phyloP scores from a whole-genome alignment of 2,888 invertebrate genomes.

The Ganaspis brasiliensis region DNA sequence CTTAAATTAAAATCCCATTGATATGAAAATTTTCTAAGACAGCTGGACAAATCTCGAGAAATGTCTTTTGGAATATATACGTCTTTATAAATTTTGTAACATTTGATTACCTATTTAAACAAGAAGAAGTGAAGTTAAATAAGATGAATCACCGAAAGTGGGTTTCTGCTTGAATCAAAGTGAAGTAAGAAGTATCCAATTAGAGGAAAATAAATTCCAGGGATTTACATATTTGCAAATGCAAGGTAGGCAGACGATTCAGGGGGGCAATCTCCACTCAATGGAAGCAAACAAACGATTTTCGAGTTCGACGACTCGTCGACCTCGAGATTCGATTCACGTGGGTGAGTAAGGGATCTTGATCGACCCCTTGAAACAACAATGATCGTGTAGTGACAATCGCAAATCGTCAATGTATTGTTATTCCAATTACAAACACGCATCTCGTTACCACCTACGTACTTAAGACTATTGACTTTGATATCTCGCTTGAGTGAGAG shows the following conservation, averaged over 20 bases:
- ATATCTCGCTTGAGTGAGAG: slow-evolving; percentile 59
- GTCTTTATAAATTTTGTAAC: too few relatives aligned
- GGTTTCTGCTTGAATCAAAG: slow-evolving; percentile 27
- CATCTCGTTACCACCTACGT: slow-evolving; percentile 59
- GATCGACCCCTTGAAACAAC: slow-evolving; percentile 50
- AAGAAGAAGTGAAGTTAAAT: slow-evolving; percentile 5
- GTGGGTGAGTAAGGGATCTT: slow-evolving; percentile 54
- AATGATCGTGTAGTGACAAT: slow-evolving; percentile 61
- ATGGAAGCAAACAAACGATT: slow-evolving; percentile 39
- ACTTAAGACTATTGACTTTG: slow-evolving; percentile 51
- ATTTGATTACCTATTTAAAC: too few relatives aligned
- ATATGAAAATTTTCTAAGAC: too few relatives aligned
- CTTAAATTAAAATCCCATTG: too few relatives aligned
- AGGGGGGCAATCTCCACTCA: slow-evolving; percentile 1
- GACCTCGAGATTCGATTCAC: slow-evolving; percentile 46
- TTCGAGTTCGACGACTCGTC: slow-evolving; percentile 40
- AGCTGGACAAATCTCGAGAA: too few relatives aligned
- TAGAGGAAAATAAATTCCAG: slow-evolving; percentile 37
- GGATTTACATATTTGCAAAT: slow-evolving; percentile 42
- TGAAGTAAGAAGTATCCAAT: slow-evolving; percentile 33
- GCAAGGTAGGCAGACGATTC: slow-evolving; percentile 37
- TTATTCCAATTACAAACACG: slow-evolving; percentile 45
- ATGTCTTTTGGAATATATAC: too few relatives aligned
- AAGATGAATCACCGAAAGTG: slow-evolving; percentile 34
- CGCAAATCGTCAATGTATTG: slow-evolving; percentile 59